Evolutionary conservation across 2,113 vertebrate species (phyloP), one percentile per base, ranked within the genome.

Genomic region (Centropristis striata): DNA sequence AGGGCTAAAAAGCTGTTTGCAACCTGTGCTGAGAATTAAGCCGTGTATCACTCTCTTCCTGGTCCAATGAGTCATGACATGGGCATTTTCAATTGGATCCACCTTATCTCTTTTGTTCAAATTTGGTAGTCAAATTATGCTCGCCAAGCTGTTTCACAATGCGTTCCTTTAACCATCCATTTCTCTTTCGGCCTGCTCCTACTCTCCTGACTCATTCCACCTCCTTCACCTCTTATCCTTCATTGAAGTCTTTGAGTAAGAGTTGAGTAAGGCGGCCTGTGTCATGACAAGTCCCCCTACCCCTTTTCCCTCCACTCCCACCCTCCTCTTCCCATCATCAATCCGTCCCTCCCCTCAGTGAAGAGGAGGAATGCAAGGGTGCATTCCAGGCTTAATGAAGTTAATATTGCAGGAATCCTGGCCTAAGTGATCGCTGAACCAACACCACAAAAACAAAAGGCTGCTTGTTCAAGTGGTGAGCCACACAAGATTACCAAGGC

Each of bases 311-410:
- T 63, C 72, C 16, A 32, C 81, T 75, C 80, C 59, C 88, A 68
- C 77, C 69, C 86, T 78, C 83, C 79, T 77, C 84, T 86, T 86
- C 81, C 76, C 80, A 87, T 88, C 86, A 88, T 92, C 90, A 75
- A 82, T 78, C 80, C 75, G 59, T 92, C 86, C 87, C 86, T 90
- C 88, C 81, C 88, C 83, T 77, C 80, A 84, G 70, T 90, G 84
- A 86, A 3, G 1, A 79, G 23, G 57, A 94, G 91, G 95, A 96
- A 97, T 95, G 94, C 89, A 83, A 84, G 28, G 8, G 75, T 86
- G 86, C 95, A 96, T 97, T 96, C 96, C 95, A 92, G 87, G 88
- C 95, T 96, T 97, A 97, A 97, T 96, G 93, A 97, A 96, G 92
- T 95, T 95, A 96, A 96, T 96, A 95, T 94, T 92, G 86, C 92